Base-by-base conservation (phyloP, 1,140 invertebrate species). In the Copidosoma floridanum region DNA sequence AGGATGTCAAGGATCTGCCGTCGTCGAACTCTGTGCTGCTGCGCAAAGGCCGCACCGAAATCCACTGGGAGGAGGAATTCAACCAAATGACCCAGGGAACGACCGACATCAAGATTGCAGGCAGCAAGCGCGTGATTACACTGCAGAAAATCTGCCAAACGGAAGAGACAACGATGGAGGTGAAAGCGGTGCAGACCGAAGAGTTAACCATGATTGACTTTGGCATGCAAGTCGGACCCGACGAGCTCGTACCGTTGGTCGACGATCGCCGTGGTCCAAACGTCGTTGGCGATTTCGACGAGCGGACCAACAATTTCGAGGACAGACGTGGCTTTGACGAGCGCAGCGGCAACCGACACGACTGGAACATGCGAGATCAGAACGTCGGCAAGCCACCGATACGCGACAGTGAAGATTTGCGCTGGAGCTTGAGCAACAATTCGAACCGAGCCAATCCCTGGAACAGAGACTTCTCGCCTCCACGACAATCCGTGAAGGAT, bases 121-220 rank as follows among this genome's bases (percentile, higher is more conserved):
- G 6, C 10, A 12, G n/a, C 8, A n/a, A n/a, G 14, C 21, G 48
- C 2, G 57, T 74, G 16, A 70, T 73, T 50, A 78, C 63, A 23
- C 76, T 76, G 59, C 78, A 79, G 20, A 81, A 81, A 29, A 78
- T 76, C 14, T 80, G 77, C 52, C 79, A 81, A 47, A 81, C 79
- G 0, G 79, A 81, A 1, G 47, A 8, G 4, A 71, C 59, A 52
- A 53, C 52, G 2, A 73, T 71, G n/a, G 38, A 60, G 11, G 61
- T 57, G 11, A 41, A 57, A n/a, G 66, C 62, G 7, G 41, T 70
- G 2, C 79, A 81, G 61, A 73, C 62, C 61, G 11, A 72, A 29
- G 76, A 80, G 43, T 71, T 75, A n/a, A n/a, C n/a, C 7, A 37
- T 7, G 14, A 7, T 8, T 37, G 7, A 37, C 14, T 37, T 37